Base-by-base conservation (phyloP, 1,140 invertebrate genomes). In the Zaprionus gabonicus region DNA sequence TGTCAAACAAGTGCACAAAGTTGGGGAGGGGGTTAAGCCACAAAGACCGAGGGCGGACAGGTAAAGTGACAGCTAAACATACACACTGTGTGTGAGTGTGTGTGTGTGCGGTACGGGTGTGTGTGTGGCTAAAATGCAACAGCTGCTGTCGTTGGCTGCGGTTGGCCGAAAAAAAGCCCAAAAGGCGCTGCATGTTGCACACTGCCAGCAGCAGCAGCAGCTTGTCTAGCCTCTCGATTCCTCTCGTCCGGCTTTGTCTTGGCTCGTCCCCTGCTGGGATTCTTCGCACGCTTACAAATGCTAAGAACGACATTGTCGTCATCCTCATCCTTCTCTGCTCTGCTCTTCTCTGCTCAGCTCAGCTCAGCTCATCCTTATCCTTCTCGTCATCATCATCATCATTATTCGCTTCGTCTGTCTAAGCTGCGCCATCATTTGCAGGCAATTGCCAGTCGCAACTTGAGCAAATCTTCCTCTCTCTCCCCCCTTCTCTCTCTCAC, bases 371-470 rank as follows among this genome's bases (percentile, higher is more conserved):
- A n/a, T 44, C 6, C 41, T 46, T 7, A 6, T 46, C 41, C 38
- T 5, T 15, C 41, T 46, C 41, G 4, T 59, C 41, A 31, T 59
- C 55, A 6, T 46, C 53, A 23, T 67, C 49, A 25, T 55, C 34
- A 25, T 36, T 41, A 38, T 60, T 59, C 41, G 20, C 57, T 23
- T 49, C 38, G 27, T 58, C 44, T 55, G 34, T 75, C 71, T 75
- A 34, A 38, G 46, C 55, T 75, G 62, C 56, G 60, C 53, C 81
- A 77, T 72, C 81, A 83, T 84, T 83, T 83, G 67, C 81, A 84
- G 81, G 77, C 82, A 85, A 81, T 85, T 81, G 70, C 70, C 55
- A 31, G 70, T 59, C 78, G 71, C 49, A 67, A 71, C 63, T 68
- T 73, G 70, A 17, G 27, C 58, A 36, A 58, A 58, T 69, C 67